A percentile compares a stretch with the other conserved stretches of the same genome.
Evolutionary conservation across 2,113 vertebrate species (phyloP).

Genomic region (Hyaena hyaena): DNA sequence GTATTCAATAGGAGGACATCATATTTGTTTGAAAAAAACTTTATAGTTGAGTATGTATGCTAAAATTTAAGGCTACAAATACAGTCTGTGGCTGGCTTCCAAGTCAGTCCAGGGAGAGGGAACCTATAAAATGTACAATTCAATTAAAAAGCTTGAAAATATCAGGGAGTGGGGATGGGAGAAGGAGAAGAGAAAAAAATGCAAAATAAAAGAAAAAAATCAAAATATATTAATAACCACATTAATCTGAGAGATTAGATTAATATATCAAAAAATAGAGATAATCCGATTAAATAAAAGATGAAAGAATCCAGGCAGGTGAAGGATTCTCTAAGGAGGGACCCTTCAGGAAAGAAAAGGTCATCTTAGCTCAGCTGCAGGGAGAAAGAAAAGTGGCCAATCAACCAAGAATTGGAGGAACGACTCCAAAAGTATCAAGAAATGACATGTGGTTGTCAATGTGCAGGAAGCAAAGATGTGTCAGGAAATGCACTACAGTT

Average conservation of each 20-base stretch:
- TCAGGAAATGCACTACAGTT: not conserved
- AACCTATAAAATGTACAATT: not conserved
- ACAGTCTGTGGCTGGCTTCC: not conserved
- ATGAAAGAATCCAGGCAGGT: not conserved
- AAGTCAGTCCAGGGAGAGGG: not conserved
- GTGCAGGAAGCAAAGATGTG: not conserved
- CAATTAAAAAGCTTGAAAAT: not conserved
- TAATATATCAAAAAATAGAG: not conserved
- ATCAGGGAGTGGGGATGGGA: not conserved
- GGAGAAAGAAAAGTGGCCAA: not conserved
- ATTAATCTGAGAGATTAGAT: not conserved
- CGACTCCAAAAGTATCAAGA: not conserved
- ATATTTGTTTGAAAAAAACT: not conserved
- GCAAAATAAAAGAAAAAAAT: conserved; percentile 19
- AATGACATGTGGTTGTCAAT: accelerated
- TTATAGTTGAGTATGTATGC: not conserved
- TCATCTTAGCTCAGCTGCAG: not conserved
- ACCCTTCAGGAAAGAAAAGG: not conserved
- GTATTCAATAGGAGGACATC: not conserved
- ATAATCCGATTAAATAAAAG: not conserved
- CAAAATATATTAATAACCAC: not conserved
- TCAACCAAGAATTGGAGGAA: not conserved
- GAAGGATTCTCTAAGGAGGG: not conserved
- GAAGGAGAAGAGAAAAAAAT: not conserved
- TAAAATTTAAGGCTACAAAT: conserved; percentile 20